Evolutionary conservation across 2,888 invertebrate genomes (phyloP).

Genomic region (Anticlea derivata): DNA sequence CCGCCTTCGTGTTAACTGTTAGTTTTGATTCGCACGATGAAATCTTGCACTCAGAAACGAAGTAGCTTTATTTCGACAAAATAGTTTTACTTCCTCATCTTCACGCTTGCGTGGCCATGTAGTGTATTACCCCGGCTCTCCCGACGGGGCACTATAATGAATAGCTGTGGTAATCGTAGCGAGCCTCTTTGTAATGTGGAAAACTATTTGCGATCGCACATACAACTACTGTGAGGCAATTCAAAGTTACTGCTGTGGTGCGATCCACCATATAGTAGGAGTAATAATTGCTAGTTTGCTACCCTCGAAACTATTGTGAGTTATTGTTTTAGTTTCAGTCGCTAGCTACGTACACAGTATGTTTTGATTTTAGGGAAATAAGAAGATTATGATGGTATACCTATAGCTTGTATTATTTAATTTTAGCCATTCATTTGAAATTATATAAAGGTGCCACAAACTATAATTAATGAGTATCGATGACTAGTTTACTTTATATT

Average conservation of each 20-base stretch:
- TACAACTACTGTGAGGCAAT: slow-evolving; percentile 2
- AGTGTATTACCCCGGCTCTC: slow-evolving; percentile 15
- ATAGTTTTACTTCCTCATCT: slow-evolving; percentile 23
- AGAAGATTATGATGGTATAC: neutral
- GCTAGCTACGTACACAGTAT: too few relatives aligned
- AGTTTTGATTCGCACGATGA: neutral
- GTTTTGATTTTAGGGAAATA: neutral
- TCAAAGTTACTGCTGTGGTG: slow-evolving; percentile 9
- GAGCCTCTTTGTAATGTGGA: slow-evolving; percentile 48
- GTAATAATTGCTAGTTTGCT: slow-evolving; percentile 8
- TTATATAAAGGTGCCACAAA: too few relatives aligned
- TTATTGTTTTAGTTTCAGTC: slow-evolving; percentile 8
- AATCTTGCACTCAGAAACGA: neutral
- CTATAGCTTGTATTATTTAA: too few relatives aligned
- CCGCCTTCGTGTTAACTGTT: neutral
- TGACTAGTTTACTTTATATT: too few relatives aligned
- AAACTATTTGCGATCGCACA: slow-evolving; percentile 43
- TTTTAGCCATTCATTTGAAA: too few relatives aligned
- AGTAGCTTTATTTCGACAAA: slow-evolving; percentile 14
- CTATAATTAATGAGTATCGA: too few relatives aligned
- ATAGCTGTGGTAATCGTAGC: slow-evolving; percentile 47
- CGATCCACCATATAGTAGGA: slow-evolving; percentile 14
- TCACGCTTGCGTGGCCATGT: slow-evolving; percentile 19
- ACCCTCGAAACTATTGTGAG: slow-evolving; percentile 20
- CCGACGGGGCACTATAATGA: slow-evolving; percentile 43